Evolutionary conservation across 2,888 invertebrate genomes (phyloP).

Genomic region (Parnassius mnemosyne): DNA sequence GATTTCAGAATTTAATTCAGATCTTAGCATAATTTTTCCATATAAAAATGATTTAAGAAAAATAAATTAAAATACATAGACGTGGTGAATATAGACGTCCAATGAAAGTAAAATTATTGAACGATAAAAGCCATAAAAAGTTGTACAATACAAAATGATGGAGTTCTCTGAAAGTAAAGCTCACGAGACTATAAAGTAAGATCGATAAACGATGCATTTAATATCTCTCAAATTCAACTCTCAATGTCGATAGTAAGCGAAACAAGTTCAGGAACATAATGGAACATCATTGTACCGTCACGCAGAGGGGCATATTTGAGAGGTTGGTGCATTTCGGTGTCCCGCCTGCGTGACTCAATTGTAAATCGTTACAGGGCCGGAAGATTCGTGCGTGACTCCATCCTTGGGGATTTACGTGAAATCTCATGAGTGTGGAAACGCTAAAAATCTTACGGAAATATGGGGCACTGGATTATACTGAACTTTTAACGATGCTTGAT

Average conservation of each 20-base stretch:
- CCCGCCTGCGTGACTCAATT: slow-evolving; percentile 16
- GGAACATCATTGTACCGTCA: background rate
- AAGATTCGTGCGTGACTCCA: slow-evolving; percentile 13
- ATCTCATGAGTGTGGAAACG: background rate
- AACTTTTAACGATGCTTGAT: background rate
- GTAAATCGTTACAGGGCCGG: slow-evolving; percentile 13
- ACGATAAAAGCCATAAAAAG: too few species aligned
- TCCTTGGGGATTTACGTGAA: background rate
- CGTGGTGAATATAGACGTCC: too few species aligned
- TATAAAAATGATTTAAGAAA: too few species aligned
- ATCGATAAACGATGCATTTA: too few species aligned
- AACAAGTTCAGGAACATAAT: background rate
- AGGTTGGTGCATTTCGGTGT: background rate
- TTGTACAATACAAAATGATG: too few species aligned
- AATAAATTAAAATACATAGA: too few species aligned
- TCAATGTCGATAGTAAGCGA: background rate
- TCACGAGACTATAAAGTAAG: too few species aligned
- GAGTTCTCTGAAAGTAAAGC: too few species aligned
- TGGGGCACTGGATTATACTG: background rate
- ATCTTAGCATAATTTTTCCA: too few species aligned
- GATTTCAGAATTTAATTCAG: too few species aligned
- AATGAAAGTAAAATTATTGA: too few species aligned
- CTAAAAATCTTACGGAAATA: background rate
- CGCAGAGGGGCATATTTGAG: slow-evolving; percentile 1
- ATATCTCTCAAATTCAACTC: too few species aligned